Evolutionary conservation across 2,113 vertebrate species (phyloP), one percentile per base, ranked within the genome.

Genomic region (Dicentrarchus labrax): DNA sequence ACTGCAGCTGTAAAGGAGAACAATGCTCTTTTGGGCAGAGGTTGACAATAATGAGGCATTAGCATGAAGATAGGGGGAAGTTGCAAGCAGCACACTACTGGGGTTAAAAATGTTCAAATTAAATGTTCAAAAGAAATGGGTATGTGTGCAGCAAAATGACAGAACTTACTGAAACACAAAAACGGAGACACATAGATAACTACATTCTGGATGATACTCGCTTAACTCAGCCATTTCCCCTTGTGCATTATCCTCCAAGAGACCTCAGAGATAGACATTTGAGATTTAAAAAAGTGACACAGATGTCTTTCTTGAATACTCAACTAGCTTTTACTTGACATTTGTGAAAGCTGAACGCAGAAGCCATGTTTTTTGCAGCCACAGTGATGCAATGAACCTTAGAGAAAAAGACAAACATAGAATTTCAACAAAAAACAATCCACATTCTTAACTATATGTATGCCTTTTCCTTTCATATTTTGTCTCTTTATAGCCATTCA

Each of bases 1-100:
- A 30, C 22, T 57, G 61, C 67, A 66, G 43, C 69, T 71, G 39
- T 67, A 38, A 54, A 77, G 45, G 39, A 76, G 86, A 80, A 83
- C 66, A 4, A 48, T 17, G 2, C 59, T 77, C 10, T 67, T 75
- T 79, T 36, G 43, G 38, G 48, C 51, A 57, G 61, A 75, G 60
- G 38, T 84, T 47, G 48, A 79, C 78, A 84, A 78, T 87, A 82
- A 86, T 81, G 70, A 90, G 68, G 36, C 50, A 79, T 87, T 69
- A 73, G 24, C n/a, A 69, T 72, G 41, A n/a, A 86, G 56, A 82
- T 30, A 39, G 47, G 65, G 54, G 41, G 36, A 59, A 77, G 56
- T 30, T 41, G 5, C 12, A 51, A 64, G 68, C 17, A 36, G 36
- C 16, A 48, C 50, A 73, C 15, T 50, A n/a, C 21, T 60, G 22